These are phyloP conservation scores for Pseudopleuronectes americanus DNA, from an alignment of 2,797 vertebrate genomes.

Conservation along the genomic window DNA sequence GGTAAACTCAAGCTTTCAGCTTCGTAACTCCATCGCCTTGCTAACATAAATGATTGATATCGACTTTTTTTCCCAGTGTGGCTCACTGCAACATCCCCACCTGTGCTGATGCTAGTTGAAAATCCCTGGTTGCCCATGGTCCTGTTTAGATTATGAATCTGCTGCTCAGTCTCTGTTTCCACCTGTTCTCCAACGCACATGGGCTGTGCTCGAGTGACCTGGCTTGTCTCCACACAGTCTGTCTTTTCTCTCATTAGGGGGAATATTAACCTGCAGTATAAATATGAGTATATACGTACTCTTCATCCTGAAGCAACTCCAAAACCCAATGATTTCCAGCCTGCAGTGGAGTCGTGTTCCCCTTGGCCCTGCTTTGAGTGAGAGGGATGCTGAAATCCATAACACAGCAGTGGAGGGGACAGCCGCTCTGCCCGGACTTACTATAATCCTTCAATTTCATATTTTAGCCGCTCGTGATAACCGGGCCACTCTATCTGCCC, in stretches of 20 bases:
- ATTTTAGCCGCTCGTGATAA: conserved; percentile 59
- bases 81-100: not conserved
- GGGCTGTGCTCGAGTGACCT: conserved; percentile 44
- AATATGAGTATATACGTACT: not conserved
- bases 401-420: conserved; percentile 45
- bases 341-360: conserved; percentile 18
- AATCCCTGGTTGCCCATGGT: no score
- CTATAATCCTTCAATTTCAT: conserved; percentile 75
- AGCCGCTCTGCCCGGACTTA: conserved; percentile 58
- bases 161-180: conserved; percentile 8
- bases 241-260: conserved; percentile 25
- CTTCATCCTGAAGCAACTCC: not conserved
- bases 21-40: not conserved
- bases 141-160: no score
- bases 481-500: conserved; percentile 51
- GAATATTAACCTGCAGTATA: not conserved
- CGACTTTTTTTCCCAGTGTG: not conserved
- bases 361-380: conserved; percentile 14
- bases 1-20: not conserved
- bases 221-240: conserved; percentile 70
- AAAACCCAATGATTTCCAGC: not conserved
- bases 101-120: not conserved
- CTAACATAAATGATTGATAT: not conserved
- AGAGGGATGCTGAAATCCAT: conserved; percentile 46
- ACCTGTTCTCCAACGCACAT: conserved; percentile 44